phyloP scores from a whole-genome alignment of 2,888 invertebrate species.

The Limnephilus lunatus region DNA sequence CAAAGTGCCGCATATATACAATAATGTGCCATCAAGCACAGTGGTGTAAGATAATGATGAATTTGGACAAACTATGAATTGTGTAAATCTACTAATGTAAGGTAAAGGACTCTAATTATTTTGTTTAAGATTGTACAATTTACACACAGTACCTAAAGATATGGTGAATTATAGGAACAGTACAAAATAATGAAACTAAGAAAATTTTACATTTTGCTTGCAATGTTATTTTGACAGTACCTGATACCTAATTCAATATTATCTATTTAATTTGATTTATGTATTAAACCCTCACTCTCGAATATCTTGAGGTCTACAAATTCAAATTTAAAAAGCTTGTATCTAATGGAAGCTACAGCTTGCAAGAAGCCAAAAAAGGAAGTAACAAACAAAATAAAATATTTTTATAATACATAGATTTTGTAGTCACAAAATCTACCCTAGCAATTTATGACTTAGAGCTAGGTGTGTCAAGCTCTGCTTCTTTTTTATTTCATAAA shows the following conservation, averaged over 20 bases:
- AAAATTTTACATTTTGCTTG: not conserved
- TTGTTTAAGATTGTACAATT: not conserved
- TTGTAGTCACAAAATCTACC: too few species aligned
- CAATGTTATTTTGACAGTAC: not conserved
- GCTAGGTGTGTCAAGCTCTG: too few species aligned
- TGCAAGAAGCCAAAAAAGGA: too few species aligned
- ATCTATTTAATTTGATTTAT: not conserved
- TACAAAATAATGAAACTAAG: not conserved
- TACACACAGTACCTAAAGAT: not conserved
- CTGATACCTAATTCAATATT: not conserved
- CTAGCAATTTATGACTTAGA: too few species aligned
- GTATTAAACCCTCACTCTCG: not conserved
- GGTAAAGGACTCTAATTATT: not conserved
- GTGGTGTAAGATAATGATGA: conserved; percentile 40
- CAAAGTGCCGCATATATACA: conserved; percentile 57
- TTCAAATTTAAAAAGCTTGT: too few species aligned
- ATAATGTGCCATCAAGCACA: conserved; percentile 56
- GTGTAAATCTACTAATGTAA: not conserved
- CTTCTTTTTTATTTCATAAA: too few species aligned
- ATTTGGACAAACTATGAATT: not conserved
- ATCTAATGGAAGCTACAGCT: too few species aligned
- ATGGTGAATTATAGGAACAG: not conserved
- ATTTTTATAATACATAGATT: too few species aligned
- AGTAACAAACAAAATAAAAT: too few species aligned
- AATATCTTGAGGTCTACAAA: not conserved